phyloP scores from a whole-genome alignment of 2,888 invertebrate genomes.

The Thereva nobilitata region DNA sequence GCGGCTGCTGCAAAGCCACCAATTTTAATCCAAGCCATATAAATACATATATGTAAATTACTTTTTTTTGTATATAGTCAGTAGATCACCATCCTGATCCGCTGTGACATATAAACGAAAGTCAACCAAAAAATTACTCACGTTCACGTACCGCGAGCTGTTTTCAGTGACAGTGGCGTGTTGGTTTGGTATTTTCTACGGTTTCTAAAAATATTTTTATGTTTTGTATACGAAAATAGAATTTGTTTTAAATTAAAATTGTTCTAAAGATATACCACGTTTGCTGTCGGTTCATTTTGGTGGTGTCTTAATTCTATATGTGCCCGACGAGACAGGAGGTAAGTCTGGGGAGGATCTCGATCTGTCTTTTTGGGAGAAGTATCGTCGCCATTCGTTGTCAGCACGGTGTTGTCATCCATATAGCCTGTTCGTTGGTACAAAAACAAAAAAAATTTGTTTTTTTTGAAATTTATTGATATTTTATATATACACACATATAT shows the following conservation, averaged over 20 bases:
- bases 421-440: neutral
- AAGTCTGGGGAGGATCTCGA: slow-evolving; percentile 1
- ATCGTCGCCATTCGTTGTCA: slow-evolving; percentile 10
- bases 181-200: slow-evolving; percentile 39
- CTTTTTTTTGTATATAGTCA: no score
- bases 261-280: slow-evolving; percentile 38
- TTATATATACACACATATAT: no score
- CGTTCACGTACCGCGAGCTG: slow-evolving; percentile 15
- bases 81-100: no score
- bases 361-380: slow-evolving; percentile 15
- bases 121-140: slow-evolving; percentile 15
- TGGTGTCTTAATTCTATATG: neutral
- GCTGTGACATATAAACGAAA: slow-evolving; percentile 8
- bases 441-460: neutral
- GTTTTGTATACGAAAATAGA: slow-evolving; percentile 41
- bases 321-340: neutral
- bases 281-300: slow-evolving; percentile 1
- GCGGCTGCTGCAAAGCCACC: no score
- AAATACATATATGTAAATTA: no score
- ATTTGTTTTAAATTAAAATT: slow-evolving; percentile 39
- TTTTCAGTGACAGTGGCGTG: slow-evolving; percentile 13
- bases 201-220: slow-evolving; percentile 41
- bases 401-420: neutral
- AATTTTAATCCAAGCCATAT: no score
- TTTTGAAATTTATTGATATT: no score